These are phyloP conservation scores for Zeuzera pyrina DNA, from an alignment of 2,888 invertebrate genomes.

Conservation along the genomic window DNA sequence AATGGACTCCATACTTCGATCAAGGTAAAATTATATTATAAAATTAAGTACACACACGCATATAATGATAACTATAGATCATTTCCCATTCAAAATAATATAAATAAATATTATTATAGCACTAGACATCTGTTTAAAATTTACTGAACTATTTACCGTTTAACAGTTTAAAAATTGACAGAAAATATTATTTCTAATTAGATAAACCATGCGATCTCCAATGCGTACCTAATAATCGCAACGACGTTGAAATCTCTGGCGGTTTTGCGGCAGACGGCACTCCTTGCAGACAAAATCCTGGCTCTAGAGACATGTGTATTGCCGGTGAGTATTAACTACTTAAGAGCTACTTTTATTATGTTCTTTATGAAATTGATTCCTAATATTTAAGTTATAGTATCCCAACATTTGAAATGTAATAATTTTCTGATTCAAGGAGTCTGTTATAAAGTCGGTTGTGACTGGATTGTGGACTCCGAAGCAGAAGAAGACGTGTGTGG, in stretches of 20 bases:
- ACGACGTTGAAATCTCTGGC: conserved; percentile 79
- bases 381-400: too few relatives aligned
- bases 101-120: too few relatives aligned
- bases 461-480: conserved; percentile 88
- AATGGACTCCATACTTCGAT: conserved; percentile 82
- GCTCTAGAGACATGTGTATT: conserved; percentile 89
- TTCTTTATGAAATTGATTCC: too few relatives aligned
- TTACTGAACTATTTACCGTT: too few relatives aligned
- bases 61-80: too few relatives aligned
- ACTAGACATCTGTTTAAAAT: too few relatives aligned
- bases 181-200: too few relatives aligned
- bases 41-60: too few relatives aligned
- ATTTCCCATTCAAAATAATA: too few relatives aligned
- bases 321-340: conserved; percentile 35
- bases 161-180: too few relatives aligned
- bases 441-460: conserved; percentile 90
- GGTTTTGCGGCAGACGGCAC: conserved; percentile 88
- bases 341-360: not conserved
- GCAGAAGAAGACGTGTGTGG: conserved; percentile 89
- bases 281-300: conserved; percentile 80
- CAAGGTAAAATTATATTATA: conserved; percentile 66
- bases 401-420: too few relatives aligned
- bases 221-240: conserved; percentile 84
- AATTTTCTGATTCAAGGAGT: conserved; percentile 44
- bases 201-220: conserved; percentile 86